Conservation (phyloP, 2,797 vertebrate species). For the Eulemur coronatus region DNA sequence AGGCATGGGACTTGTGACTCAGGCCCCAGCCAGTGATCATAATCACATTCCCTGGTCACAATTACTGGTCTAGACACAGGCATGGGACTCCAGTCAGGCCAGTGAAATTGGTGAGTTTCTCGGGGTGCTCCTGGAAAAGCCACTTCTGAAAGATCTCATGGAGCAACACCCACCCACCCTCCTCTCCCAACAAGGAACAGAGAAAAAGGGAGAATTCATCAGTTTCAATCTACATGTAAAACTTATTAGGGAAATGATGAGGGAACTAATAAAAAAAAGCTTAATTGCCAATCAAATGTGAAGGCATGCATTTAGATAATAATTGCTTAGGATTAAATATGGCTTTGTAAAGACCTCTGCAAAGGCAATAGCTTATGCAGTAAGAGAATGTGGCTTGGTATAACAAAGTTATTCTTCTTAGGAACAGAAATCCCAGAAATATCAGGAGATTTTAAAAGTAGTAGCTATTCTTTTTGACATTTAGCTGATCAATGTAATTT, state of each 20-base stretch:
- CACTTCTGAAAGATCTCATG: not conserved
- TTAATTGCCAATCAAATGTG: conserved; percentile 20
- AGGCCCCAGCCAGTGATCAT: not conserved
- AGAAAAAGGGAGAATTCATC: not conserved
- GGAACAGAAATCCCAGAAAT: conserved; percentile 42
- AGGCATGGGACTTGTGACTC: not conserved
- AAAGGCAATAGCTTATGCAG: not conserved
- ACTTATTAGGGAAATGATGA: conserved; percentile 11
- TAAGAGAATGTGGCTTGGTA: not conserved
- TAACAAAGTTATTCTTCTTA: conserved; percentile 42
- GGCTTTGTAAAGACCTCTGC: not conserved
- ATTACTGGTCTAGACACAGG: not conserved
- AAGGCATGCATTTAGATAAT: not conserved
- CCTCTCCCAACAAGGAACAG: not conserved
- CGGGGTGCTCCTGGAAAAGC: not conserved
- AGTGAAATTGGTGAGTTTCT: not conserved
- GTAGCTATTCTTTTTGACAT: conserved; percentile 70
- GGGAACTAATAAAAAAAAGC: conserved; percentile 23
- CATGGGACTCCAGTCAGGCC: not conserved
- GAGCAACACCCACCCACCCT: not conserved
- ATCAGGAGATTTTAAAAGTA: conserved; percentile 56
- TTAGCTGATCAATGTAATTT: conserved; percentile 70
- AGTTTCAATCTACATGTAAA: not conserved
- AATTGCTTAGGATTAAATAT: not conserved
- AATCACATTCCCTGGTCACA: not conserved